Base-by-base conservation (phyloP, 2,113 vertebrate genomes). In the Polypterus senegalus region DNA sequence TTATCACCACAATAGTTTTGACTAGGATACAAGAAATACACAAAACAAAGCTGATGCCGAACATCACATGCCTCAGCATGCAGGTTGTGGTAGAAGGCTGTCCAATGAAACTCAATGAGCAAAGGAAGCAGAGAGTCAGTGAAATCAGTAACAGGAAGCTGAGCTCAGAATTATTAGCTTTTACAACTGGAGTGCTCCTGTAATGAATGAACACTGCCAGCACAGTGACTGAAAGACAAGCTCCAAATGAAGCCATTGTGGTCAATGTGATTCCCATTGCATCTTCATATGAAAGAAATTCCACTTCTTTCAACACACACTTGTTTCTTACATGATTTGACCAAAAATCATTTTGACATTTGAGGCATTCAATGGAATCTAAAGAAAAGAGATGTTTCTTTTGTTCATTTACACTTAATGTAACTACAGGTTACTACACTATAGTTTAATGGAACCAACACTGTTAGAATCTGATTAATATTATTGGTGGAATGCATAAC, bases 211-310 rank as follows among this genome's bases (percentile, higher is more conserved):
- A 64, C 49, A 59, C 58, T 11, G 45, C 49, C 3, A 64, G 53
- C 5, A 64, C 57, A 44, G n/a, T 7, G 46, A 46, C 27, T 49
- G 63, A 52, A 52, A 59, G 7, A 57, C 63, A 47, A 4, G 48
- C 57, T 49, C 63, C 63, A 52, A 64, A 9, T 11, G 59, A 46
- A n/a, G 57, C 56, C 7, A 64, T 51, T 43, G 9, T 46, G 10
- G 49, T 58, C 47, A 64, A 64, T 11, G 51, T 58, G n/a, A 64
- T 59, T 6, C 63, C 57, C 49, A 64, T 44, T 1, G 43, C 44
- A 7, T 58, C 63, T 59, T 64, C 56, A 51, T 58, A 64, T 51
- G 63, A 49, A 6, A 64, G 63, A 59, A 59, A 64, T 58, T 67
- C 11, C 4, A 60, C 5, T 27, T 49, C n/a, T 53, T 58, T 65